Base-by-base conservation (phyloP, 1,140 invertebrate species). In the Nasonia giraulti region DNA sequence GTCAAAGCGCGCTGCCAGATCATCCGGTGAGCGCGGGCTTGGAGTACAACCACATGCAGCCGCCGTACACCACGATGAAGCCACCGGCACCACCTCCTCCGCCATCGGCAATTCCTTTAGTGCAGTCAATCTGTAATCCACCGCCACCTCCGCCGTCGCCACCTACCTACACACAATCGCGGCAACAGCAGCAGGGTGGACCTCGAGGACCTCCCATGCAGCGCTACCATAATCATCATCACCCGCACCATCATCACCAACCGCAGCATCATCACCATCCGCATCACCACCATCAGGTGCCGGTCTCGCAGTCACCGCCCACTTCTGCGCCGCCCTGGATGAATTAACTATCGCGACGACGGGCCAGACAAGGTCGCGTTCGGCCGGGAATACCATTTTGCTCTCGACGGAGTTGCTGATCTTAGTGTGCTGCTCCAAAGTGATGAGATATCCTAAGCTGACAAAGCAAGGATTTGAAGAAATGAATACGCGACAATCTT, bases 71-170 rank as follows among this genome's bases (percentile, higher is more conserved):
- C n/a, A 84, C 86, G 80, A 91, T 90, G 83, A 91, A 91, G 86
- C 89, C 90, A 68, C 89, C 89, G 66, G 88, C 90, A 27, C 83
- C 76, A 31, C 83, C 76, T 4, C 77, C 83, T 6, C 89, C 89
- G 71, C 23, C 79, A 4, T 78, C 83, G 20, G 87, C 89, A 23
- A 86, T 89, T 73, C 91, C 90, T 20, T 87, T 92, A 76, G 91
- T 91, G 86, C 90, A 91, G 66, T 92, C 91, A 12, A 91, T 92
- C 81, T 92, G 91, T 71, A 91, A 91, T 88, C 91, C 91, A 55
- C 91, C 89, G 10, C 88, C 88, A 12, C 89, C 89, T 3, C 91
- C 91, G n/a, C 89, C 87, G 3, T 89, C 89, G 10, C 88, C 89
- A 23, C 87, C 87, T 11, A 89, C 89, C 69, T 89, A 89, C 76